Base-by-base conservation (phyloP, 92 coral and sea anemone genomes). In the Bergia sp. region DNA sequence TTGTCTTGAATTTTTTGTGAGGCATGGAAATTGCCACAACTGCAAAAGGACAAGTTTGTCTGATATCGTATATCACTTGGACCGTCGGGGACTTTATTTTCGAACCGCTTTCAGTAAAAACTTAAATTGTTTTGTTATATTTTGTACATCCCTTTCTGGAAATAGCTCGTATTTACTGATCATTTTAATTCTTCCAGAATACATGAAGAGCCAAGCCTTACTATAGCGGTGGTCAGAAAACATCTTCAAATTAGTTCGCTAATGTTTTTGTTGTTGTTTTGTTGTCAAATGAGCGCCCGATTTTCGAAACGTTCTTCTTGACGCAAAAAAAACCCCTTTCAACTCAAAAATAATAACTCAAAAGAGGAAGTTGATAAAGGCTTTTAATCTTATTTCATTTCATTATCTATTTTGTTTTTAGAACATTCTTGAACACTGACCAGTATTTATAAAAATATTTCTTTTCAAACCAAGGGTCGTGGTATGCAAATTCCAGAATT, bases 361-460 rank as follows among this genome's bases (percentile, higher is more conserved):
- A 20, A 84, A 71, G 38, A 37, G 36, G 13, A 13, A 13, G 0
- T 69, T 69, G 67, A 45, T 21, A 7, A n/a, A n/a, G n/a, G 3
- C 40, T 20, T n/a, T 42, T 73, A 42, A 20, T 66, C 1, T 44
- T 20, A 45, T 77, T 77, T 53, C 29, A 61, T 61, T 61, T 61
- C 57, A n/a, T 50, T 44, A 50, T 21, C 42, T 69, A 13, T 66
- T 65, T 82, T 44, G 21, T 81, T 81, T 40, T 6, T 64, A 37
- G 75, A 84, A 71, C 87, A 84, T 84, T 84, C 87, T 84, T 84
- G 64, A 84, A 50, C 87, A 84, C 77, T 41, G 37, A 42, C 16
- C 41, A 38, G 74, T 42, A 29, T 50, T 53, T 29, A 23, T 39
- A 50, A 55, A 29, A 16, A 53, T 40, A 45, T 67, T 83, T 69